These are phyloP conservation scores for Tarsius wallacei DNA, from an alignment of 2,797 vertebrate species.

Conservation along the genomic window DNA sequence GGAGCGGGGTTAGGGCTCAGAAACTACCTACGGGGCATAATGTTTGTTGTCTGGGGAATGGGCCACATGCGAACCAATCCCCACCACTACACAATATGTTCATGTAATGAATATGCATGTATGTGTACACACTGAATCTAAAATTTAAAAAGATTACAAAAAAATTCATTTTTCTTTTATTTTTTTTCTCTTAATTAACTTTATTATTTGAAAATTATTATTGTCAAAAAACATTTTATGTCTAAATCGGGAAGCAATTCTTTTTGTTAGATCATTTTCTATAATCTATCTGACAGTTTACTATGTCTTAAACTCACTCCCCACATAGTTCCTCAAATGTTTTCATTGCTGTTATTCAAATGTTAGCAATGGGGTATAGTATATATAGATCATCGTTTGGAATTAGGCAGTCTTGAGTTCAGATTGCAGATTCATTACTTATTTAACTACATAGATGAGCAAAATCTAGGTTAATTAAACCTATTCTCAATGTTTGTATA, in stretches of 20 bases:
- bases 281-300: background rate
- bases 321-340: background rate
- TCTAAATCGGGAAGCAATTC: background rate
- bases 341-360: background rate
- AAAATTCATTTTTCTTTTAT: background rate
- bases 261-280: background rate
- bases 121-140: no score
- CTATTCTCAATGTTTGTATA: background rate
- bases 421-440: background rate
- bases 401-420: background rate
- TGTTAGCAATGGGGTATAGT: background rate
- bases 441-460: background rate
- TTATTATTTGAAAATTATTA: slow-evolving; percentile 25
- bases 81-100: no score
- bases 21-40: no score
- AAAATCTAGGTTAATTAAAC: background rate
- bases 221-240: background rate
- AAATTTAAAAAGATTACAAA: background rate
- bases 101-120: no score
- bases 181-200: background rate
- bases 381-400: background rate
- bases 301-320: background rate
- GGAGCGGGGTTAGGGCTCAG: no score
- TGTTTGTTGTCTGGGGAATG: no score
- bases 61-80: no score